Percentiles rank a stretch among this genome's conserved stretches.
Conservation (phyloP, 2,113 vertebrate species). For the Ictalurus furcatus region DNA sequence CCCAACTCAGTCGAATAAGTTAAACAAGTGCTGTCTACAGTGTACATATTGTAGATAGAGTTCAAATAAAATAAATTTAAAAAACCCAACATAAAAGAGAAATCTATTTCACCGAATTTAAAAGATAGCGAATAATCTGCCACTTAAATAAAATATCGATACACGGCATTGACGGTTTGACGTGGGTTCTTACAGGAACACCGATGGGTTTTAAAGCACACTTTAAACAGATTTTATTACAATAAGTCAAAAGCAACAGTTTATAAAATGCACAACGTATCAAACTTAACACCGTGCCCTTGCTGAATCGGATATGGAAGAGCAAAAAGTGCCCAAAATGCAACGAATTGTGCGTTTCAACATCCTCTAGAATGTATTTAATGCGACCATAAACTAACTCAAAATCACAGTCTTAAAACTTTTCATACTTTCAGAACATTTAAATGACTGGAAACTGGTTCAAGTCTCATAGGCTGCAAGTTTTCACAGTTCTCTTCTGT, state of each 20-base stretch:
- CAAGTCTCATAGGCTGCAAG: not conserved
- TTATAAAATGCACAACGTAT: slow-evolving; percentile 1
- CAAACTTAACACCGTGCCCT: not conserved
- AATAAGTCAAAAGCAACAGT: slow-evolving; percentile 18
- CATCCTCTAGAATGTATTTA: not conserved
- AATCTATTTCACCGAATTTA: not conserved
- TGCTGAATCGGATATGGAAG: not conserved
- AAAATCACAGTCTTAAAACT: not conserved
- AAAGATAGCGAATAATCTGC: not conserved
- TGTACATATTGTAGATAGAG: too few relatives aligned
- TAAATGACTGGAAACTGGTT: not conserved
- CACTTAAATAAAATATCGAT: not conserved
- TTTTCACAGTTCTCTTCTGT: not conserved
- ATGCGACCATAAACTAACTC: not conserved
- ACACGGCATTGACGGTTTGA: not conserved
- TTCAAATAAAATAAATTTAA: too few relatives aligned
- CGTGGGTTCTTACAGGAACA: not conserved
- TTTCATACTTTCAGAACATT: not conserved
- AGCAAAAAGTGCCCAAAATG: not conserved
- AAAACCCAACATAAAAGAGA: too few relatives aligned
- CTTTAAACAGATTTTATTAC: slow-evolving; percentile 43
- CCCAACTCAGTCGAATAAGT: not conserved
- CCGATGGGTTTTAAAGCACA: not conserved
- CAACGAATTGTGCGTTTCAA: not conserved
- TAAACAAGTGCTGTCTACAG: too few relatives aligned